Evolutionary conservation across 2,888 invertebrate genomes (phyloP).

Genomic region (Linyphia triangularis): DNA sequence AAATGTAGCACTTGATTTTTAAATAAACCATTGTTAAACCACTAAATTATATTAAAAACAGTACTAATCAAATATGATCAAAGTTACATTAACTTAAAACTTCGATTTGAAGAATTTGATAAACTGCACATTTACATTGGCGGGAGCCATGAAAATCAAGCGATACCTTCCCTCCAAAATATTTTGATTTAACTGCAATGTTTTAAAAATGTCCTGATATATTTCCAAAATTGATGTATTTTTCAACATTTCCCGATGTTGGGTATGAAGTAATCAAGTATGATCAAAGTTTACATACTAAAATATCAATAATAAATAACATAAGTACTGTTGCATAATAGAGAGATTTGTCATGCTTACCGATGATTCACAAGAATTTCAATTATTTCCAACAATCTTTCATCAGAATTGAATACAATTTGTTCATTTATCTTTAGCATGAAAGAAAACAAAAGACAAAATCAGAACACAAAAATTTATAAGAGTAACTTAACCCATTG

Average conservation of each 20-base stretch:
- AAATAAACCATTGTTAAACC: too few relatives aligned
- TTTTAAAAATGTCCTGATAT: too few relatives aligned
- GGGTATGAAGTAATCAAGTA: too few relatives aligned
- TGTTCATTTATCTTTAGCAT: neutral
- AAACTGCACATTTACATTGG: too few relatives aligned
- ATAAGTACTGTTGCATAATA: neutral
- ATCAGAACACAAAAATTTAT: neutral
- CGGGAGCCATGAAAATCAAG: too few relatives aligned
- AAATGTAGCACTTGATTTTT: too few relatives aligned
- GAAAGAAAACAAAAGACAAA: neutral
- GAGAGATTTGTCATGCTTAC: neutral
- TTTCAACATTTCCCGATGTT: too few relatives aligned
- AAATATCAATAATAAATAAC: neutral
- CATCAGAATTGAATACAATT: conserved; percentile 32
- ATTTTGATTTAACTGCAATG: neutral
- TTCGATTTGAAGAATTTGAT: too few relatives aligned
- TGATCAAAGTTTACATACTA: neutral
- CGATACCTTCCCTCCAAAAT: neutral
- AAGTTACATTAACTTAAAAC: too few relatives aligned
- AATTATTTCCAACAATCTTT: conserved; percentile 11
- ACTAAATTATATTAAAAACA: too few relatives aligned
- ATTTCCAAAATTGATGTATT: too few relatives aligned
- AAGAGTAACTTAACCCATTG: neutral
- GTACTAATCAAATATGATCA: too few relatives aligned
- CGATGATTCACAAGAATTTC: conserved; percentile 16